Base-by-base conservation (phyloP, 2,797 vertebrate genomes). In the Sternarchorhynchus goeldii region DNA sequence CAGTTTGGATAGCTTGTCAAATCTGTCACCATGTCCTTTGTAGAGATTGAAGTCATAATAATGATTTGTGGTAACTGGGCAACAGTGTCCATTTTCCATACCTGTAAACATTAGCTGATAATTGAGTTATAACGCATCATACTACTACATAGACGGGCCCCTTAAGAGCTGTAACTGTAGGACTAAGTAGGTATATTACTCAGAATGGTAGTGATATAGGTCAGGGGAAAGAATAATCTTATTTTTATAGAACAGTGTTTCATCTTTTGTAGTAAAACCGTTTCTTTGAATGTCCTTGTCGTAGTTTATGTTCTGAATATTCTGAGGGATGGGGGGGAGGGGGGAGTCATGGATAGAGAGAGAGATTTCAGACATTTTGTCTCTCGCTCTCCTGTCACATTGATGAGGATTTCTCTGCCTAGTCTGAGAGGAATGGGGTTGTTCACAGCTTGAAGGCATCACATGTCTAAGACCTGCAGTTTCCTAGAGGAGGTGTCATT, bases 321-420 rank as follows among this genome's bases (percentile, higher is more conserved):
- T 8, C 60, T 83, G 84, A 63, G 56, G 21, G 25, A 21, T 17
- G 29, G 25, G 25, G 25, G 25, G 25, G 25, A n/a, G 25, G 25
- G 25, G 25, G 25, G 25, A 1, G 25, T 25, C 20, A 86, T 82
- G 88, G 79, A 88, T 81, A 8, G 2, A 7, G 39, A 6, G 39
- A 6, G 39, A 41, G 39, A 4, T 87, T 86, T 91, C 91, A 88
- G 90, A 90, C 92, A 92, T 94, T 93, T 93, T 93, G 92, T 92
- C 91, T 91, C 92, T 89, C 58, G 66, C 76, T 82, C 68, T 79
- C 45, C 55, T 53, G 67, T 56, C 59, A 58, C 74, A 39, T 53
- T 34, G 65, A 62, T 32, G 20, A 50, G 25, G 75, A 55, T 84
- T 82, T 70, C 71, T n/a, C 18, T 77, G 76, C 59, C 62, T 31